Conservation (phyloP, 1,140 invertebrate species). For the Lordiphosa clarofinis region DNA sequence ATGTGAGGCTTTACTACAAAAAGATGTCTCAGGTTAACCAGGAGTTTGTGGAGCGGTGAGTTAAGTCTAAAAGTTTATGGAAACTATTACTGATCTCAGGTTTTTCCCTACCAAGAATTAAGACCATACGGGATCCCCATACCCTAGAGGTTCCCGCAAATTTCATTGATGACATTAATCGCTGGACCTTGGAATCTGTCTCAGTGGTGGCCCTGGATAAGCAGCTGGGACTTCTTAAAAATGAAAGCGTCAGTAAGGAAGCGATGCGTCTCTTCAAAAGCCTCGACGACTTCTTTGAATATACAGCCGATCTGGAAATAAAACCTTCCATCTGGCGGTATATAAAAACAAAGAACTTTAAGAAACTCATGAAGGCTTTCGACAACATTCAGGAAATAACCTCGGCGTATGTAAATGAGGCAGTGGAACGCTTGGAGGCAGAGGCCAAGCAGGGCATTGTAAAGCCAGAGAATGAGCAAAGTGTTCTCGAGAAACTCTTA, state of each 20-base stretch:
- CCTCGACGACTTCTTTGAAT: slow-evolving; percentile 82
- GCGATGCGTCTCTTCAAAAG: slow-evolving; percentile 9
- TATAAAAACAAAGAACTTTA: slow-evolving; percentile 82
- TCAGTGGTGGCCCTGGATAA: slow-evolving; percentile 85
- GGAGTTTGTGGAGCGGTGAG: slow-evolving; percentile 60
- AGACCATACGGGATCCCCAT: slow-evolving; percentile 80
- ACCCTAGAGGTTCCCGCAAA: slow-evolving; percentile 81
- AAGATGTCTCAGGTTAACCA: slow-evolving; percentile 79
- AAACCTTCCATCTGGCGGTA: slow-evolving; percentile 84
- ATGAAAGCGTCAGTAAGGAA: slow-evolving; percentile 12
- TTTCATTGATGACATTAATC: slow-evolving; percentile 84
- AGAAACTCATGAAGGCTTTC: slow-evolving; percentile 80
- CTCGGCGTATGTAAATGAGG: slow-evolving; percentile 51
- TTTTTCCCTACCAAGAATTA: slow-evolving; percentile 22
- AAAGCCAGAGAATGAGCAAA: slow-evolving; percentile 53
- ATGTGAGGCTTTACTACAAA: slow-evolving; percentile 78
- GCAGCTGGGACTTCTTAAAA: slow-evolving; percentile 81
- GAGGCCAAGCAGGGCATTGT: slow-evolving; percentile 25
- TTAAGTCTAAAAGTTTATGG: no score
- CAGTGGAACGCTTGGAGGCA: slow-evolving; percentile 48
- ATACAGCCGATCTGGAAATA: slow-evolving; percentile 81
- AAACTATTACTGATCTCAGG: neutral
- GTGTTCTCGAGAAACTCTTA: slow-evolving; percentile 79
- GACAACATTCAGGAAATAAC: slow-evolving; percentile 54
- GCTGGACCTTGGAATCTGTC: slow-evolving; percentile 86